These are phyloP conservation scores for Miniopterus natalensis DNA, from an alignment of 2,113 vertebrate species.

Conservation along the genomic window DNA sequence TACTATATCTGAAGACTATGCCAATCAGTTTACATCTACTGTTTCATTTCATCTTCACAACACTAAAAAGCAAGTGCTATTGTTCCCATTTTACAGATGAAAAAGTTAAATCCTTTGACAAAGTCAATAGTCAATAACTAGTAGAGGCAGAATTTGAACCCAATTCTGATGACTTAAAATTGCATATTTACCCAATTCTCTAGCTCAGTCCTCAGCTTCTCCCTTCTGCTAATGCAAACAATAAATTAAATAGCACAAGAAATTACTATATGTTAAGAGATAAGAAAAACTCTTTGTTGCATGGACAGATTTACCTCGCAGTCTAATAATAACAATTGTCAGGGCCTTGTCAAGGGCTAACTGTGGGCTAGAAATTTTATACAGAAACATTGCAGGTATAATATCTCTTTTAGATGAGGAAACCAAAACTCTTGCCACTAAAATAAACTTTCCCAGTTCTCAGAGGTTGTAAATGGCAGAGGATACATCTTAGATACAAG, in stretches of 20 bases:
- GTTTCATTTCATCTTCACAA: slow-evolving; percentile 3
- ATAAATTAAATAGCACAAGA: slow-evolving; percentile 44
- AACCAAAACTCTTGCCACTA: not conserved
- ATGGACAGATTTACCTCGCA: not conserved
- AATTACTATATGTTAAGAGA: not conserved
- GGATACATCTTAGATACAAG: not conserved
- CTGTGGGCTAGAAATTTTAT: not conserved
- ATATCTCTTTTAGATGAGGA: not conserved
- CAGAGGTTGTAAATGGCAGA: not conserved
- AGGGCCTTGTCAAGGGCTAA: not conserved
- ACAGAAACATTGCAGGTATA: not conserved
- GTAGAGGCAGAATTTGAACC: not conserved
- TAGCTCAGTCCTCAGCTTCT: not conserved
- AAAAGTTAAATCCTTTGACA: slow-evolving; percentile 6
- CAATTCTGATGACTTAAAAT: slow-evolving; percentile 22
- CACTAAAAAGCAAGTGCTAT: not conserved
- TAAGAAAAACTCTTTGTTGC: not conserved
- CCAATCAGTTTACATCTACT: not conserved
- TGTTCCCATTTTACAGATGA: slow-evolving; percentile 26
- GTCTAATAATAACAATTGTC: not conserved
- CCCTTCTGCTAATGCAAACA: not conserved
- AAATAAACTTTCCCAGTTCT: not conserved
- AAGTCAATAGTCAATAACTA: not conserved
- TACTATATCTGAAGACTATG: not conserved
- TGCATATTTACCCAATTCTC: not conserved